Conservation (phyloP, 2,888 invertebrate genomes). For the Lasioglossum oenotherae region DNA sequence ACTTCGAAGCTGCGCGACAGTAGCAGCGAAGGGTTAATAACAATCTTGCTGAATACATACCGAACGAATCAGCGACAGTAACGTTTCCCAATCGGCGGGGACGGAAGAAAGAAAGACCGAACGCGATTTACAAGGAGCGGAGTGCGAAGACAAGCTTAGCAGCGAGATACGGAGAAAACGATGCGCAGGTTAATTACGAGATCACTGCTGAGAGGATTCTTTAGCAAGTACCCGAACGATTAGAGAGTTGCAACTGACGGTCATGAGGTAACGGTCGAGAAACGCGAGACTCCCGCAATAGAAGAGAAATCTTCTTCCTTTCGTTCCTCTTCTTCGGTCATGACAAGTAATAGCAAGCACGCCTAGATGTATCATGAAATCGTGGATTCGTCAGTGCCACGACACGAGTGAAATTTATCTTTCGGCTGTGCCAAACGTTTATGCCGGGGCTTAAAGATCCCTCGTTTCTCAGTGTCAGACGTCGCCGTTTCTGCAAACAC, state of each 20-base stretch:
- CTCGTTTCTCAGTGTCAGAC: slow-evolving; percentile 44
- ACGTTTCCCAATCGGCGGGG: not conserved
- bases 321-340: slow-evolving; percentile 38
- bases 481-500: not conserved
- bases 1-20: too few species aligned
- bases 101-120: slow-evolving; percentile 8
- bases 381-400: slow-evolving; percentile 30
- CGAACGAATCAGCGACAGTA: not conserved
- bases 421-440: slow-evolving; percentile 11
- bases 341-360: slow-evolving; percentile 40
- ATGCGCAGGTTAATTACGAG: slow-evolving; percentile 61
- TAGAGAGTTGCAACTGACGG: slow-evolving; percentile 61
- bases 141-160: slow-evolving; percentile 15
- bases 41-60: too few species aligned
- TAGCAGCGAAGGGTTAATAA: too few species aligned
- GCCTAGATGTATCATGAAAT: slow-evolving; percentile 35
- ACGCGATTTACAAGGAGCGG: slow-evolving; percentile 2
- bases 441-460: not conserved
- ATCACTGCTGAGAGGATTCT: slow-evolving; percentile 60
- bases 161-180: slow-evolving; percentile 42
- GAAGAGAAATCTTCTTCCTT: slow-evolving; percentile 64
- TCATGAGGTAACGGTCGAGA: slow-evolving; percentile 62
- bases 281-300: slow-evolving; percentile 43
- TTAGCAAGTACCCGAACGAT: slow-evolving; percentile 56
- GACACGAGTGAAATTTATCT: slow-evolving; percentile 38